Base-by-base conservation (phyloP, 2,797 vertebrate genomes). In the Gadopsis bispinosus region DNA sequence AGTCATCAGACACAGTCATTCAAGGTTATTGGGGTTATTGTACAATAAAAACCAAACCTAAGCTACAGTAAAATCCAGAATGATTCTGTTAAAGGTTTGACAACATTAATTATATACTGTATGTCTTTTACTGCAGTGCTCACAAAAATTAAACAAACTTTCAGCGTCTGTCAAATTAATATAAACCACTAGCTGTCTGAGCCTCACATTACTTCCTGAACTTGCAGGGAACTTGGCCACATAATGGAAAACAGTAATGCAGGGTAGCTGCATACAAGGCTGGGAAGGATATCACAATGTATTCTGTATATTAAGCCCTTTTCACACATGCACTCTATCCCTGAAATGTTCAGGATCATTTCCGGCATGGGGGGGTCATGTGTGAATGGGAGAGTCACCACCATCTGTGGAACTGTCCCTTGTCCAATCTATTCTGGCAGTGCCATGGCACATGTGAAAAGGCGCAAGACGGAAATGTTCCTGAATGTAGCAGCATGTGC, bases 21-120 rank as follows among this genome's bases (percentile, higher is more conserved):
- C 85, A 90, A 91, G 90, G 90, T 90, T 74, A 88, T 0, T 59
- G 13, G 67, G 73, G 88, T 87, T 58, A 85, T 64, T 50, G 17
- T 60, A 37, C 67, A 48, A 48, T 58, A 41, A 35, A 65, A 69
- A 58, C 12, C 31, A 29, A 51, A 33, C 6, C 41, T 22, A 22
- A 55, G 58, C 13, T 14, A 43, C 5, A 67, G 58, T 29, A 37
- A 58, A 55, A 70, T 39, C 22, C 0, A 1, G 4, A 55, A 65
- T 58, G 48, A 41, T 72, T 65, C 37, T 47, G 20, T 41, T 53
- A 47, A 63, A 67, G 58, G 16, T 58, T 22, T 41, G 50, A 63
- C 12, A 51, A 48, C 13, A 54, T 59, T 48, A 50, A 74, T 58
- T 14, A 60, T 62, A 19, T 10, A 51, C 17, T 13, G 47, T 11